phyloP scores from a whole-genome alignment of 2,113 vertebrate species.

The Platichthys flesus region DNA sequence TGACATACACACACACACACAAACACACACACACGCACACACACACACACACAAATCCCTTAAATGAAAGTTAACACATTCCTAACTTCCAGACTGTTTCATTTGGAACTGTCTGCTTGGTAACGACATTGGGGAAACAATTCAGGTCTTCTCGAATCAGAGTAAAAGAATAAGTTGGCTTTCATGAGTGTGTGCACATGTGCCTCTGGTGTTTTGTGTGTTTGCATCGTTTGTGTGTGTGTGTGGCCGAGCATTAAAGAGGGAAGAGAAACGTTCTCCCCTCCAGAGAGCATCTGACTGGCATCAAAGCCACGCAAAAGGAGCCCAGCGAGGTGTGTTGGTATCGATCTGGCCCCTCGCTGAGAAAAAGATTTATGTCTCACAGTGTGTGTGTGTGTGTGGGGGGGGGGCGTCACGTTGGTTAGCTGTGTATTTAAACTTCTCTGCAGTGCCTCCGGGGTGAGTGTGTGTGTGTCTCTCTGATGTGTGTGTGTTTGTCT shows the following conservation, averaged over 20 bases:
- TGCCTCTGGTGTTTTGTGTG: slow-evolving; percentile 30
- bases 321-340: slow-evolving; percentile 50
- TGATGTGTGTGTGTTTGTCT: slow-evolving; percentile 14
- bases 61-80: neutral
- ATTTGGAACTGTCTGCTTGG: slow-evolving; percentile 39
- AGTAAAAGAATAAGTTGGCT: slow-evolving; percentile 12
- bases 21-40: slow-evolving; percentile 1
- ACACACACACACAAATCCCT: neutral
- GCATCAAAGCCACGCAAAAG: slow-evolving; percentile 77
- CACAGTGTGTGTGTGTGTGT: slow-evolving; percentile 1
- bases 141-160: slow-evolving; percentile 29
- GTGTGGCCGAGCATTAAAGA: slow-evolving; percentile 45
- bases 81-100: slow-evolving; percentile 27
- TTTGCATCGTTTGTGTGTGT: slow-evolving; percentile 29
- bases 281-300: slow-evolving; percentile 49
- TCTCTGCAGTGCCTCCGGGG: neutral
- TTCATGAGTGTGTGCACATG: slow-evolving; percentile 15
- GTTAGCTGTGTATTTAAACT: slow-evolving; percentile 1
- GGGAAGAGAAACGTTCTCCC: slow-evolving; percentile 38
- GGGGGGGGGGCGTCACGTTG: neutral
- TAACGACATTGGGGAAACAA: slow-evolving; percentile 43
- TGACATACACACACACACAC: slow-evolving; percentile 6
- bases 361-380: slow-evolving; percentile 39
- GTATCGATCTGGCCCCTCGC: slow-evolving; percentile 65
- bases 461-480: slow-evolving; percentile 2